Conservation (phyloP, 2,113 vertebrate genomes). For the Otolemur garnettii region DNA sequence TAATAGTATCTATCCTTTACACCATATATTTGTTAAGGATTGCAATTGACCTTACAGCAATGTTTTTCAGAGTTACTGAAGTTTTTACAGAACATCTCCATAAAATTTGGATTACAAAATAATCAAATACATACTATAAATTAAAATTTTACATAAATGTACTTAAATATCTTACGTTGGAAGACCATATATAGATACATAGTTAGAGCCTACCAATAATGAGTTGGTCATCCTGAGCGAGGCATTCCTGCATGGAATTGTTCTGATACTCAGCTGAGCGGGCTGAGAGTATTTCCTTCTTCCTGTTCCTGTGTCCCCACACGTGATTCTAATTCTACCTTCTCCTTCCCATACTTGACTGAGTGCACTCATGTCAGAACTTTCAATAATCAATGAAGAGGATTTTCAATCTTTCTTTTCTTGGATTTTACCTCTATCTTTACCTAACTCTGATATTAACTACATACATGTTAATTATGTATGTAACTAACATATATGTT, state of each 20-base stretch:
- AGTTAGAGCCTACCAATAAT: background rate
- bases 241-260: background rate
- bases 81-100: too few relatives aligned
- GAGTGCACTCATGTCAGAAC: too few relatives aligned
- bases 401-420: background rate
- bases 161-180: background rate
- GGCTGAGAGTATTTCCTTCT: background rate
- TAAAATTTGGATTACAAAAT: background rate
- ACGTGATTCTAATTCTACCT: background rate
- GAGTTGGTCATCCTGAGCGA: too few relatives aligned
- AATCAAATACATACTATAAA: background rate
- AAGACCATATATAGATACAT: background rate
- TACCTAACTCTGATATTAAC: background rate
- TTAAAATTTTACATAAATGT: background rate
- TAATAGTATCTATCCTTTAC: rapidly evolving
- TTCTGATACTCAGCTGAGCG: background rate
- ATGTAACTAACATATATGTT: too few relatives aligned
- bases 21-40: background rate
- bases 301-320: background rate
- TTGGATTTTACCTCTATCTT: background rate
- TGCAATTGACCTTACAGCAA: rapidly evolving
- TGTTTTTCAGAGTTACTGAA: too few relatives aligned
- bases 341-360: background rate
- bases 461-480: too few relatives aligned
- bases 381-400: background rate